Percentiles rank a stretch among this genome's conserved stretches.
These are phyloP conservation scores for Tinea pellionella DNA, from an alignment of 2,888 invertebrate genomes.

Conservation along the genomic window DNA sequence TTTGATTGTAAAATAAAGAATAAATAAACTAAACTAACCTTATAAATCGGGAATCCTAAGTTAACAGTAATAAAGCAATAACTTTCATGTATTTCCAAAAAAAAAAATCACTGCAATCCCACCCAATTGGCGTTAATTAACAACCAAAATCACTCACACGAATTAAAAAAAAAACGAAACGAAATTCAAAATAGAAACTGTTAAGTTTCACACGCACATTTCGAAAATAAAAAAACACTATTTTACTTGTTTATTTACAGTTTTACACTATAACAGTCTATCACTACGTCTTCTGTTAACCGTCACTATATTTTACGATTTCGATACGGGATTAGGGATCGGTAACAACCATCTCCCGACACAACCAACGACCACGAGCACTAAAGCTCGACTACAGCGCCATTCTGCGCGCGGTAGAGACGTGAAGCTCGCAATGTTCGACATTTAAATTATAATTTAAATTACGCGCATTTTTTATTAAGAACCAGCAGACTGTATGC, in stretches of 20 bases:
- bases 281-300: slow-evolving; percentile 21
- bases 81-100: background rate
- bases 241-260: slow-evolving; percentile 25
- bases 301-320: slow-evolving; percentile 28
- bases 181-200: background rate
- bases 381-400: slow-evolving; percentile 32
- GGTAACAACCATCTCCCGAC: background rate
- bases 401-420: slow-evolving; percentile 16
- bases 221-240: slow-evolving; percentile 25
- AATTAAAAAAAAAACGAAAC: background rate
- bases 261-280: slow-evolving; percentile 11
- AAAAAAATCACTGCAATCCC: background rate
- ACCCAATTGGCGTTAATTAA: background rate
- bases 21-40: too few relatives aligned
- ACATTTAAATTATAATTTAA: background rate
- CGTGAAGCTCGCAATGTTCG: background rate
- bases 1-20: too few relatives aligned
- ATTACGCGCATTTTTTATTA: too few relatives aligned
- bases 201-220: slow-evolving; percentile 3
- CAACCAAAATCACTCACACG: background rate
- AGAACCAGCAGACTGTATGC: too few relatives aligned
- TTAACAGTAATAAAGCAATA: too few relatives aligned
- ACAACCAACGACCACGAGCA: slow-evolving; percentile 24
- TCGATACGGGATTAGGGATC: background rate
- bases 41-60: too few relatives aligned